A percentile compares a stretch with the other conserved stretches of the same genome.
These are phyloP conservation scores for Okapia johnstoni DNA, from an alignment of 2,113 vertebrate genomes.

Conservation along the genomic window DNA sequence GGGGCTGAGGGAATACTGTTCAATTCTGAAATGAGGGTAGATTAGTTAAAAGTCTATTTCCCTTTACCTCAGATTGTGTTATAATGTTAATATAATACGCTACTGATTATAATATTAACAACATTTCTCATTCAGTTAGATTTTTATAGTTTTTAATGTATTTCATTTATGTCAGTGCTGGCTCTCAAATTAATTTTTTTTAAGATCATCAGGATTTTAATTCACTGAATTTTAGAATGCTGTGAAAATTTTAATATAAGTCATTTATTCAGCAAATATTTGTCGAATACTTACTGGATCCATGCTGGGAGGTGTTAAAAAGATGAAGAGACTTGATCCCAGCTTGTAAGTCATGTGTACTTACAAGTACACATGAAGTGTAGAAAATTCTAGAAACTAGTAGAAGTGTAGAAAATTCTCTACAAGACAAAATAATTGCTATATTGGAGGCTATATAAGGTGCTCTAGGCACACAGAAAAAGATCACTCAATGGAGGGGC, in stretches of 20 bases:
- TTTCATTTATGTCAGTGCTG: slow-evolving; percentile 1
- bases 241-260: background rate
- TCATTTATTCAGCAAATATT: background rate
- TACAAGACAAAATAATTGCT: background rate
- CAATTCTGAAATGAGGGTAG: background rate
- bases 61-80: background rate
- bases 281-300: background rate
- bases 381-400: background rate
- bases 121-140: background rate
- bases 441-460: background rate
- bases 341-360: background rate
- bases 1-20: background rate
- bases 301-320: background rate
- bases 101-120: background rate
- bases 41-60: background rate
- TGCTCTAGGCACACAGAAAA: background rate
- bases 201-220: background rate
- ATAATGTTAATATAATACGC: background rate
- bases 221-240: background rate
- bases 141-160: background rate
- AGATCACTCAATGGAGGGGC: background rate
- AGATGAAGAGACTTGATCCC: background rate
- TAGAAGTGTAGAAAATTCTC: background rate
- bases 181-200: background rate
- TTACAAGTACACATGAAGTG: too few species aligned